Conservation (phyloP, 2,113 vertebrate genomes). For the Caranx ignobilis region DNA sequence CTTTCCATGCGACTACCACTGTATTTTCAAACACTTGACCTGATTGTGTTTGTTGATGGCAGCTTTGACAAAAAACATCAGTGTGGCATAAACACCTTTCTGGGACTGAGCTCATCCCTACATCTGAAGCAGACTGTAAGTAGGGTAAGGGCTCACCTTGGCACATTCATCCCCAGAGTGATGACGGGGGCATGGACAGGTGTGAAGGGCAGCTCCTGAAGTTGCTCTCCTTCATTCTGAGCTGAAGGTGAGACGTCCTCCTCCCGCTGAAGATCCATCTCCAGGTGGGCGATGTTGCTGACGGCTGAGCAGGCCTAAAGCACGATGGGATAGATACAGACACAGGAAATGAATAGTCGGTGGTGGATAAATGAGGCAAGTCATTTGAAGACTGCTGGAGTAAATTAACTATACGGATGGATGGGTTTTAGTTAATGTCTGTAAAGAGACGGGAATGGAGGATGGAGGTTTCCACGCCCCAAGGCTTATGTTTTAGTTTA, state of each 20-base stretch:
- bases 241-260: conserved; percentile 2
- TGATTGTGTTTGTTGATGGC: too few species aligned
- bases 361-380: neutral
- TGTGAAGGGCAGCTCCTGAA: conserved; percentile 89
- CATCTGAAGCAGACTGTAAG: neutral
- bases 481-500: neutral
- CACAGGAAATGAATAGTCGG: neutral
- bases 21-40: too few species aligned
- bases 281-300: conserved; percentile 87
- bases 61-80: neutral
- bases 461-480: neutral
- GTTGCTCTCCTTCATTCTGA: conserved; percentile 66
- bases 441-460: neutral
- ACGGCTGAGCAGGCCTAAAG: conserved; percentile 56
- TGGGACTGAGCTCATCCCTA: neutral
- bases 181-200: conserved; percentile 90
- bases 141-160: conserved; percentile 84
- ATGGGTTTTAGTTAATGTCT: neutral
- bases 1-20: too few species aligned
- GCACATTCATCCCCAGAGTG: conserved; percentile 81
- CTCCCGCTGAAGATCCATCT: conserved; percentile 77
- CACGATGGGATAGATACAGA: neutral
- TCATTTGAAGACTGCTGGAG: neutral
- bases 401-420: too few species aligned
- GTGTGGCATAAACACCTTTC: neutral